Percentiles rank a stretch among this genome's conserved stretches.
These are phyloP conservation scores for Myrmophylax atrothorax DNA, from an alignment of 2,113 vertebrate genomes.

Conservation along the genomic window DNA sequence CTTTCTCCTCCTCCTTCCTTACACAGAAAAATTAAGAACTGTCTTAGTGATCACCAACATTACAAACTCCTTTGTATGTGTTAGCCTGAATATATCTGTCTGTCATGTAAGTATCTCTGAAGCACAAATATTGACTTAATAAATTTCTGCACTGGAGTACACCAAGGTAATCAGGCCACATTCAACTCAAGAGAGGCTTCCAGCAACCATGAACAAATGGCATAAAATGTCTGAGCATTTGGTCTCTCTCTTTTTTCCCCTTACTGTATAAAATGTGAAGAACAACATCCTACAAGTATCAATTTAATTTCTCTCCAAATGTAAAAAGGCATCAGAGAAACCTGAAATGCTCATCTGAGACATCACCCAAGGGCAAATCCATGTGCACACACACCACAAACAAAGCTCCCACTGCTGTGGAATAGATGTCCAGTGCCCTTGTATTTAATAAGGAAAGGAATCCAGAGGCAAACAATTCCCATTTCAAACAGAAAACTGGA, in stretches of 20 bases:
- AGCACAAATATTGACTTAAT: not conserved
- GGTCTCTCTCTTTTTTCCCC: not conserved
- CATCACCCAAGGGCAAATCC: not conserved
- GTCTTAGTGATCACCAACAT: not conserved
- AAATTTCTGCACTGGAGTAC: not conserved
- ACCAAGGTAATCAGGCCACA: not conserved
- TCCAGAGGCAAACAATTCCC: not conserved
- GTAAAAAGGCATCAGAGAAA: not conserved
- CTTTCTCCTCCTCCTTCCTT: not conserved
- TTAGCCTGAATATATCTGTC: not conserved
- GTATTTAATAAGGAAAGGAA: not conserved
- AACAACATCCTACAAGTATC: not conserved
- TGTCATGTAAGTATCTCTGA: not conserved
- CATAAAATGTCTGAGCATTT: not conserved
- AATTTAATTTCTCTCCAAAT: not conserved
- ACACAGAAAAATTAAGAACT: not conserved
- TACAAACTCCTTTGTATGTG: not conserved
- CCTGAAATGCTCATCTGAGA: not conserved
- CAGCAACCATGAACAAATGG: not conserved
- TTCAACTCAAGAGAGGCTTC: not conserved
- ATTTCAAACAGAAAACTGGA: not conserved
- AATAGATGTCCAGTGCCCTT: not conserved
- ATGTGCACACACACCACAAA: not conserved
- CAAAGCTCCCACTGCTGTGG: not conserved
- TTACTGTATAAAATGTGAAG: not conserved